Conservation (phyloP, 1,140 invertebrate species). For the Macrosteles quadrilineatus region DNA sequence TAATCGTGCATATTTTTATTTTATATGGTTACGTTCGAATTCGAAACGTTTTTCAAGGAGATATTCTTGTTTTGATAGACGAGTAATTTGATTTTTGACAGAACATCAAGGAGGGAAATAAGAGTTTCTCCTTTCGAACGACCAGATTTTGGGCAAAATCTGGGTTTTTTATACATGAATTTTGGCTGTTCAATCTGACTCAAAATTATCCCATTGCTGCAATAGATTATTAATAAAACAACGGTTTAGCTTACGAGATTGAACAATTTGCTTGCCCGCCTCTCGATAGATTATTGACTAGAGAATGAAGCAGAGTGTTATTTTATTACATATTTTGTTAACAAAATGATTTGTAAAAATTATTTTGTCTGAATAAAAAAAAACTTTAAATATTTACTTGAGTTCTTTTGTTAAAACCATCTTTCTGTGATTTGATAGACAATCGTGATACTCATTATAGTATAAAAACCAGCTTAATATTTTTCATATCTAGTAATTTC, state of each 20-base stretch:
- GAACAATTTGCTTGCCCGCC: neutral
- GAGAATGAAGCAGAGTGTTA: constrained; percentile 28
- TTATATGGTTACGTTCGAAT: constrained; percentile 17
- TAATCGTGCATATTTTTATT: too few relatives aligned
- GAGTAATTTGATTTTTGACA: neutral
- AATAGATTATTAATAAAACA: neutral
- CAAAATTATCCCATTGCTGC: neutral
- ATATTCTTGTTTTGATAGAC: constrained; percentile 3
- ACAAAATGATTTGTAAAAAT: constrained; percentile 27
- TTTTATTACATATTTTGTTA: constrained; percentile 10
- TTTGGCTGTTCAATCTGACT: neutral
- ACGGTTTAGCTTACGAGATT: constrained; percentile 8
- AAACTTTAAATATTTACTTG: constrained; percentile 10
- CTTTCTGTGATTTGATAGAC: too few relatives aligned
- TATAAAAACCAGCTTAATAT: too few relatives aligned
- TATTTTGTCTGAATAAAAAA: constrained; percentile 33
- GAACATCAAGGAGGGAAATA: neutral
- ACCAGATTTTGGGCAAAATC: constrained; percentile 22
- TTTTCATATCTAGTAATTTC: too few relatives aligned
- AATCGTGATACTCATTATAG: too few relatives aligned
- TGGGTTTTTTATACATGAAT: constrained; percentile 2
- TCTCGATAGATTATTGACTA: neutral
- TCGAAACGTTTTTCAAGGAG: constrained; percentile 11
- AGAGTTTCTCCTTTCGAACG: constrained; percentile 25
- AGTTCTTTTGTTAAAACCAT: too few relatives aligned